Percentiles rank a stretch among this genome's conserved stretches.
These are phyloP conservation scores for Creontiades dilutus DNA, from an alignment of 2,888 invertebrate species.

Conservation along the genomic window DNA sequence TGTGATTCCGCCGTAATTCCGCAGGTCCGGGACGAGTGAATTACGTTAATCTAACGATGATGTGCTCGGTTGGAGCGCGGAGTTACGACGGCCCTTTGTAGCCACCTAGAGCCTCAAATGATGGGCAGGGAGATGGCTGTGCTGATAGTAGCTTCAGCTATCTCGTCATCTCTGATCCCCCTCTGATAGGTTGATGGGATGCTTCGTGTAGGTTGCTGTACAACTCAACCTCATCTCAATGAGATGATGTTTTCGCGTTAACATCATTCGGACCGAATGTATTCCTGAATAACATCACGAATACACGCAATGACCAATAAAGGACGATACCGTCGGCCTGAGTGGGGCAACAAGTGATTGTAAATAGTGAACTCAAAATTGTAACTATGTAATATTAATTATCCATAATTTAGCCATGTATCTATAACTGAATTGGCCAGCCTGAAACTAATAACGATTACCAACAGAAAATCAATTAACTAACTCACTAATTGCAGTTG, in stretches of 20 bases:
- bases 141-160: neutral
- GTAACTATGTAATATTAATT: too few species aligned
- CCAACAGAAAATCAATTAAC: too few species aligned
- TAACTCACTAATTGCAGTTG: too few species aligned
- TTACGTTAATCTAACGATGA: slow-evolving; percentile 25
- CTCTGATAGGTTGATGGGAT: neutral
- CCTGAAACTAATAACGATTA: too few species aligned
- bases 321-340: too few species aligned
- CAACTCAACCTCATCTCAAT: neutral
- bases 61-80: neutral
- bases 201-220: neutral
- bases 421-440: too few species aligned
- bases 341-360: too few species aligned
- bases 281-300: neutral
- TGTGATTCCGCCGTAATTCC: neutral
- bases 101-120: neutral
- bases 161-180: slow-evolving; percentile 19
- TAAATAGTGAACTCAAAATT: too few species aligned
- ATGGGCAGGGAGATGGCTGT: neutral
- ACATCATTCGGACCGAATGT: neutral
- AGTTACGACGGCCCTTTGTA: slow-evolving; percentile 23
- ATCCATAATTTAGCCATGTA: too few species aligned
- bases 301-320: too few species aligned
- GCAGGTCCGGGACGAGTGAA: neutral
- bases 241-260: neutral